A percentile compares a stretch with the other conserved stretches of the same genome.
Evolutionary conservation across 2,797 vertebrate genomes (phyloP).

Genomic region (Lateolabrax maculatus): DNA sequence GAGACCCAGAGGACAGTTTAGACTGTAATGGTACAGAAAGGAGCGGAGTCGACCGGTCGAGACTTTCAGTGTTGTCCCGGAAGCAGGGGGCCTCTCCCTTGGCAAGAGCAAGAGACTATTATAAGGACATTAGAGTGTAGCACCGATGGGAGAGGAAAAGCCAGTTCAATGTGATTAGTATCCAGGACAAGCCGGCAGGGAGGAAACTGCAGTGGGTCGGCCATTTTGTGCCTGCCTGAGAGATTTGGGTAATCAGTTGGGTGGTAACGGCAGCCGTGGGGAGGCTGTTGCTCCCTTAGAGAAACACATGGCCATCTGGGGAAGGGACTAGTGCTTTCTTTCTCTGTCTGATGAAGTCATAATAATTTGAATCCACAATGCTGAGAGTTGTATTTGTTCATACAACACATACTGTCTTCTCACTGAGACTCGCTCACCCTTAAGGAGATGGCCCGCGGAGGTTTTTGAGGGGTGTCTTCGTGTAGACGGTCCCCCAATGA

Average conservation of each 20-base stretch:
- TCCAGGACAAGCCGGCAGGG: constrained; percentile 49
- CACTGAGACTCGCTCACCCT: constrained; percentile 81
- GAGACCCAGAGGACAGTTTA: neutral
- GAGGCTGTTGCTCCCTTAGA: constrained; percentile 34
- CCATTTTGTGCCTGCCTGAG: constrained; percentile 62
- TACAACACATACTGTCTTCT: neutral
- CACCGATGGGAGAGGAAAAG: constrained; percentile 33
- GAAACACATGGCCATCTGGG: constrained; percentile 31
- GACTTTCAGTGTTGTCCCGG: constrained; percentile 42
- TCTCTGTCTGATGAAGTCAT: neutral
- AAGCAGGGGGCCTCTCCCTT: constrained; percentile 34
- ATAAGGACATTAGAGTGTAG: constrained; percentile 46
- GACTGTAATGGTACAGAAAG: constrained; percentile 31
- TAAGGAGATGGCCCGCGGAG: constrained; percentile 97
- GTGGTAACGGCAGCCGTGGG: constrained; percentile 38
- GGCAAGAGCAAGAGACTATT: constrained; percentile 30
- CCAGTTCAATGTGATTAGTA: constrained; percentile 52
- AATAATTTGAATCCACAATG: neutral
- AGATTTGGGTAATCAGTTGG: constrained; percentile 52
- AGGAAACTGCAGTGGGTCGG: constrained; percentile 40
- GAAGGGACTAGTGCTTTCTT: constrained; percentile 4
- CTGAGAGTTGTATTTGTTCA: neutral
- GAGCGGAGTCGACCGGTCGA: neutral
- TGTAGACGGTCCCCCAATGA: constrained; percentile 96
- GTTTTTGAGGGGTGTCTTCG: constrained; percentile 97